Evolutionary conservation across 2,888 invertebrate genomes (phyloP).

Genomic region (Prostheceraeus crozeri): DNA sequence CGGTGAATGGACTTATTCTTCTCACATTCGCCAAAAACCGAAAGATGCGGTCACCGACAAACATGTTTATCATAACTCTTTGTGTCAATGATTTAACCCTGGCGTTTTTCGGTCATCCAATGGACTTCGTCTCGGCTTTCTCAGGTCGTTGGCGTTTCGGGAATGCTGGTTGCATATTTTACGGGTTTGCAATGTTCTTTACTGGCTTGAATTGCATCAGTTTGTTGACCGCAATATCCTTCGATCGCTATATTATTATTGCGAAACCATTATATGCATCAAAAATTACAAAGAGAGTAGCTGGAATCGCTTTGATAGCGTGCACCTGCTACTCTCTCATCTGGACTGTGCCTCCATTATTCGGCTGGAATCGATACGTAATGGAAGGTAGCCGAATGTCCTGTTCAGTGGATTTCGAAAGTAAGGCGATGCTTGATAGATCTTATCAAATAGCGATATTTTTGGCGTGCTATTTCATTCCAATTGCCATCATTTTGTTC

Average conservation of each 20-base stretch:
- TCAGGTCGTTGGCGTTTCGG: neutral
- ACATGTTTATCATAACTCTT: neutral
- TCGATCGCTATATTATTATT: slow-evolving; percentile 11
- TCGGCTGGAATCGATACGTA: slow-evolving; percentile 21
- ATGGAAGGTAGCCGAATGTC: neutral
- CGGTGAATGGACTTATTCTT: slow-evolving; percentile 3
- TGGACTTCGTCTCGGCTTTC: slow-evolving; percentile 24
- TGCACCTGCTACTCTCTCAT: neutral
- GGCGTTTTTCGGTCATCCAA: neutral
- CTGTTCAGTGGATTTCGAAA: slow-evolving; percentile 18
- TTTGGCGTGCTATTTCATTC: neutral
- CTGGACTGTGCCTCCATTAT: slow-evolving; percentile 1
- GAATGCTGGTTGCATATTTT: neutral
- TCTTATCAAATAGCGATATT: slow-evolving; percentile 11
- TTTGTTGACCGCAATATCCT: slow-evolving; percentile 4
- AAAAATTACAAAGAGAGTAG: slow-evolving; percentile 3
- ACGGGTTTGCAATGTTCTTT: slow-evolving; percentile 24
- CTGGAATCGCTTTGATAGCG: neutral
- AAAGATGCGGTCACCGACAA: neutral
- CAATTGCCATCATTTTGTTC: neutral
- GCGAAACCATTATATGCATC: slow-evolving; percentile 13
- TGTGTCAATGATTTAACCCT: slow-evolving; percentile 5
- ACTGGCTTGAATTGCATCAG: slow-evolving; percentile 15
- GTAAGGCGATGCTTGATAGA: neutral
- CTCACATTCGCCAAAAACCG: neutral